Percentiles rank a stretch among this genome's conserved stretches.
Conservation (phyloP, 2,888 invertebrate species). For the Brachypterus glaber region DNA sequence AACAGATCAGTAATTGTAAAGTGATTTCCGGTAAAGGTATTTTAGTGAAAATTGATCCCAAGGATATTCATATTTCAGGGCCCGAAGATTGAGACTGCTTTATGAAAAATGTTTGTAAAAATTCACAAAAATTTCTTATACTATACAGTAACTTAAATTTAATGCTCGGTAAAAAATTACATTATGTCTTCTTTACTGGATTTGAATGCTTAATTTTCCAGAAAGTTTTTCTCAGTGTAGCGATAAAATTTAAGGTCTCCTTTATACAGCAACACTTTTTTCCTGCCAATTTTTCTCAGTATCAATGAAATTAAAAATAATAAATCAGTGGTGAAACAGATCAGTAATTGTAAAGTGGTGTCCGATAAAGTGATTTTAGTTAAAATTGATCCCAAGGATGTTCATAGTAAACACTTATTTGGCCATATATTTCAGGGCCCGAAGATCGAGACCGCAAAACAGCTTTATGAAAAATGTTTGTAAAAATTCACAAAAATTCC, state of each 20-base stretch:
- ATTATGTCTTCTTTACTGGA: no score
- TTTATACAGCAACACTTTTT: no score
- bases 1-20: no score
- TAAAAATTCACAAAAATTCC: no score
- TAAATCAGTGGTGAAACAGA: no score
- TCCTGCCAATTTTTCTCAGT: no score
- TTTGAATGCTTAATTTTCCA: no score
- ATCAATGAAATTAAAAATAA: no score
- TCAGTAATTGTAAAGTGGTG: no score
- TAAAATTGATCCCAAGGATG: conserved; percentile 39
- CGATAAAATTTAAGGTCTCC: no score
- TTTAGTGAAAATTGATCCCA: conserved; percentile 37
- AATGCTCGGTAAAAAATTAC: no score
- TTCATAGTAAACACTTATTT: conserved; percentile 43
- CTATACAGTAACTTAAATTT: no score
- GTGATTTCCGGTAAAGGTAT: conserved; percentile 30
- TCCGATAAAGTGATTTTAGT: conserved; percentile 31
- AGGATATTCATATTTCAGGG: conserved; percentile 41
- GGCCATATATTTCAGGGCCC: conserved; percentile 40
- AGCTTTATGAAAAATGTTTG: conserved; percentile 44
- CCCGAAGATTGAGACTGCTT: conserved; percentile 40
- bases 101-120: conserved; percentile 43
- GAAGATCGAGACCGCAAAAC: conserved; percentile 41
- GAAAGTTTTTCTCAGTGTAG: conserved; percentile 37
- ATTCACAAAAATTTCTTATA: conserved; percentile 53